phyloP scores from a whole-genome alignment of 1,140 invertebrate genomes.

The Drosophila santomea region DNA sequence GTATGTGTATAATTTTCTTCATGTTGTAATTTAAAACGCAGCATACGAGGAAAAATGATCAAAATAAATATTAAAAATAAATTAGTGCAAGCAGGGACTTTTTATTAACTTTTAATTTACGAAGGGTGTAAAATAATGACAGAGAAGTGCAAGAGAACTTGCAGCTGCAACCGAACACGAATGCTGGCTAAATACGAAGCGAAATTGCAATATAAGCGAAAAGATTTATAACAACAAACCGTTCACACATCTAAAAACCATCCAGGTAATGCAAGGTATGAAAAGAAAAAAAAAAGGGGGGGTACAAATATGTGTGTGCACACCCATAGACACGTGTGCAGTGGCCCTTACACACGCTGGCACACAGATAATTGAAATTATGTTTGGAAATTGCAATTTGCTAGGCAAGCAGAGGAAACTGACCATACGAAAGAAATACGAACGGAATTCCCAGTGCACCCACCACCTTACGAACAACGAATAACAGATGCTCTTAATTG shows the following conservation, averaged over 20 bases:
- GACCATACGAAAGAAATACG: constrained; percentile 7
- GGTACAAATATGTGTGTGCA: constrained; percentile 10
- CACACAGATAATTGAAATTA: constrained; percentile 59
- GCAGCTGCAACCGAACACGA: constrained; percentile 41
- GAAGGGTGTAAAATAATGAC: constrained; percentile 64
- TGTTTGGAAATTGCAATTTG: constrained; percentile 52
- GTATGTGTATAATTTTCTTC: neutral
- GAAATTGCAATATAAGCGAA: constrained; percentile 51
- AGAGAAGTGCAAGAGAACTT: constrained; percentile 11
- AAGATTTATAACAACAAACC: constrained; percentile 26
- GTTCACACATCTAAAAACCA: constrained; percentile 3
- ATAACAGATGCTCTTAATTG: neutral
- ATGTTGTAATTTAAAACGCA: constrained; percentile 65
- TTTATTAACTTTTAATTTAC: constrained; percentile 80
- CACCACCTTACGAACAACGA: constrained; percentile 1
- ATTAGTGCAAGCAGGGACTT: constrained; percentile 70
- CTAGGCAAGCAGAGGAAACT: constrained; percentile 25
- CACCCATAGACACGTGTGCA: constrained; percentile 18
- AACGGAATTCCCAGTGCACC: constrained; percentile 8
- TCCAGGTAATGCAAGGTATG: constrained; percentile 6
- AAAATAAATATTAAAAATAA: constrained; percentile 82
- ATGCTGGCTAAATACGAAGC: constrained; percentile 29
- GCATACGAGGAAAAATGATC: constrained; percentile 41
- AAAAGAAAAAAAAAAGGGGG: no score
- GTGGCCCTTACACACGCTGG: constrained; percentile 26